Evolutionary conservation across 92 coral and sea anemone genomes (phyloP), one percentile per base, ranked within the genome.

Genomic region (Siderastrea radians): DNA sequence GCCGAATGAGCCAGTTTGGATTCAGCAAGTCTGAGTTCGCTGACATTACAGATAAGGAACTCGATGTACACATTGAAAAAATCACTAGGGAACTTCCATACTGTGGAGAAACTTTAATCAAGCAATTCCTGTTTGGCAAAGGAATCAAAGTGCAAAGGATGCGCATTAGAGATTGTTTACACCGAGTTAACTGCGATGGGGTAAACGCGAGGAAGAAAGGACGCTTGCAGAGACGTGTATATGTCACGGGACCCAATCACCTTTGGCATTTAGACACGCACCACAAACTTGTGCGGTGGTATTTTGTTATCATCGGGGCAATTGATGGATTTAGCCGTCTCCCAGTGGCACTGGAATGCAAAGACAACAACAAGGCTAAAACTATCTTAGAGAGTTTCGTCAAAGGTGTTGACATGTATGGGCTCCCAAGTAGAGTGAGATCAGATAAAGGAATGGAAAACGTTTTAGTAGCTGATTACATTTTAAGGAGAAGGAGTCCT

Each of bases 1-100:
- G 94, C 12, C 70, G 96, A 79, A 93, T 93, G 96, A 74, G 89
- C 7, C 59, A 79, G 7, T 87, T 90, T 66, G 91, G 91, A 66
- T 83, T 85, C 2, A 85, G 91, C 78, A 58, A 78, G 79, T 80
- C 86, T 8, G 60, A 77, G 15, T 93, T 93, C 53, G 48, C 90
- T 57, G 83, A 90, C 87, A 90, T 93, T 65, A 58, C 93, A 44
- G 93, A 93, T 65, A 74, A 72, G 17, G 80, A 84, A 19, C 88
- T 90, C 14, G 93, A 91, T 87, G 74, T 12, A n/a, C 44, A 76
- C 65, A 69, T 86, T 46, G 80, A 80, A 52, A 64, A 72, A 46
- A 57, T 81, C 48, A 52, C 88, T 45, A 78, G 74, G 54, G 83
- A 81, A 77, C 81, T 77, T 72, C 91, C 91, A 19, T 68, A 55